Conservation (phyloP, 2,888 invertebrate species). For the Sicus ferrugineus region DNA sequence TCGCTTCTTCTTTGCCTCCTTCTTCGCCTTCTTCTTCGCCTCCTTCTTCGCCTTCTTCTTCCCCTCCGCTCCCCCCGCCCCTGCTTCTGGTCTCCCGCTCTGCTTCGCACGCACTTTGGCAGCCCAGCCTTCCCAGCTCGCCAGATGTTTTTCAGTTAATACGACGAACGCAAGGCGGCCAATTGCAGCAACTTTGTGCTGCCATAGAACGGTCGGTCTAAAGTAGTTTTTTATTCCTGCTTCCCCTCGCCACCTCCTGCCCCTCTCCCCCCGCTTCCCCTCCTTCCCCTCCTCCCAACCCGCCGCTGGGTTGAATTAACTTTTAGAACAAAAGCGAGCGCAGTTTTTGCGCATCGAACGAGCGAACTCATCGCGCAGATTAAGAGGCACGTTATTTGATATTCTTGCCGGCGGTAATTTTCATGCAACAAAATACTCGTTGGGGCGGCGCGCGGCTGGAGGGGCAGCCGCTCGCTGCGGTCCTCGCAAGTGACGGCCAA, state of each 20-base stretch:
- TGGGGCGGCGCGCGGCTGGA: background rate
- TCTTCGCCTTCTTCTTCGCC: background rate
- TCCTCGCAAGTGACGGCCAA: constrained; percentile 18
- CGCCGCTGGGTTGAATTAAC: background rate
- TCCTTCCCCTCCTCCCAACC: background rate
- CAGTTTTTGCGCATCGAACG: constrained; percentile 14
- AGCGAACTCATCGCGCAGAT: constrained; percentile 5
- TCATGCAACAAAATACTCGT: background rate
- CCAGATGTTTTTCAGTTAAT: constrained; percentile 15
- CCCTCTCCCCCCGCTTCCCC: too few species aligned
- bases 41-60: background rate
- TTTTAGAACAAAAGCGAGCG: background rate
- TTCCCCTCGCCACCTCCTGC: background rate
- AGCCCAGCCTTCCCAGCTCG: background rate
- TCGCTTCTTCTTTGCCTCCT: background rate
- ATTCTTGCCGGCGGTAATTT: constrained; percentile 5
- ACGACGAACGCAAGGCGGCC: background rate
- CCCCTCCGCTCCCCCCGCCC: background rate
- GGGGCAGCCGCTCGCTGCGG: constrained; percentile 13
- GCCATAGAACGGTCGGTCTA: background rate
- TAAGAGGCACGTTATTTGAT: constrained; percentile 1
- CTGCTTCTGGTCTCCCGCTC: background rate
- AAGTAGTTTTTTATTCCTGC: background rate
- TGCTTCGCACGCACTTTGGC: constrained; percentile 7
- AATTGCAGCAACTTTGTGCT: background rate